These are phyloP conservation scores for Pseudopodoces humilis DNA, from an alignment of 2,113 vertebrate genomes.

Conservation along the genomic window DNA sequence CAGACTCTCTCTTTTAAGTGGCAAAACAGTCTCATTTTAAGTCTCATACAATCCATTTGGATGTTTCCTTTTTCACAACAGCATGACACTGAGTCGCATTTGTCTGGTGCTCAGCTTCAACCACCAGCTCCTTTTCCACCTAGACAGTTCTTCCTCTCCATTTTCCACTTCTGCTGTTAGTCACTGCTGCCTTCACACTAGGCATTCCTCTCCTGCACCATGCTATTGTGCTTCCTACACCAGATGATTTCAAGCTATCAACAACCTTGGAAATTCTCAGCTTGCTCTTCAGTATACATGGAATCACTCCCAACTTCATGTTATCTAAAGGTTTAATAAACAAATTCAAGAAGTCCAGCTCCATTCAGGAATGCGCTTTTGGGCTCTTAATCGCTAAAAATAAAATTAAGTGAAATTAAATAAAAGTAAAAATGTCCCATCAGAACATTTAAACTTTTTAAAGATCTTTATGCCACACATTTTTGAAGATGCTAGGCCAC, in stretches of 20 bases:
- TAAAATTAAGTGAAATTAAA: neutral
- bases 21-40: neutral
- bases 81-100: neutral
- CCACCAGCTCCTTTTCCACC: neutral
- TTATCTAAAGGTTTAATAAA: neutral
- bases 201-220: neutral
- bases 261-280: neutral
- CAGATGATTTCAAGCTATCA: neutral
- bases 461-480: neutral
- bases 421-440: neutral
- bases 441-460: neutral
- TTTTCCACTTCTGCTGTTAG: conserved; percentile 1
- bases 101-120: neutral
- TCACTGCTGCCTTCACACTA: neutral
- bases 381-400: neutral
- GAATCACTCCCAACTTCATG: neutral
- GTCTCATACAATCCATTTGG: neutral
- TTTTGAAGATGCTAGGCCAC: neutral
- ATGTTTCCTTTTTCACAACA: neutral
- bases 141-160: neutral
- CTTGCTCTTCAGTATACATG: neutral
- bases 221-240: too few relatives aligned
- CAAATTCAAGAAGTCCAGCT: neutral
- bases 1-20: neutral
- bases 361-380: neutral